Evolutionary conservation across 2,888 invertebrate genomes (phyloP), one percentile per base, ranked within the genome.

Genomic region (Piscicola geometra): DNA sequence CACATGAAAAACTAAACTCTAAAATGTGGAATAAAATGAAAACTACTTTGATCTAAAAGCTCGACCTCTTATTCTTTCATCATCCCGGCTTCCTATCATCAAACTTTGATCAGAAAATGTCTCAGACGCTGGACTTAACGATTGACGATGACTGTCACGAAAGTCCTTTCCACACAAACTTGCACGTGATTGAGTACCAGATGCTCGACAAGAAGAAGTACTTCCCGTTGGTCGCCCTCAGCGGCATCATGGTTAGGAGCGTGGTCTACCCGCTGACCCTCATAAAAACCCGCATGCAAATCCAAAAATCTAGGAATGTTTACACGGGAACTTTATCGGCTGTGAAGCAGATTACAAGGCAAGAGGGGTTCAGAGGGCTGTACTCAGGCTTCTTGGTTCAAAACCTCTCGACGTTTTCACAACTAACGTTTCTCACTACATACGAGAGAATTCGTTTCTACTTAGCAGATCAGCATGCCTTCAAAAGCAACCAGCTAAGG

Each of bases 201-300:
- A 98, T 98, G 97, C 93, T 98, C 94, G 93, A 98, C 86, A 95
- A 94, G 83, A 89, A 88, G 68, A 94, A 94, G 84, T 98, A 96
- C 85, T 93, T 93, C 83, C 95, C 96, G 0, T 86, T 97, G 76
- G 94, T 94, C 76, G 92, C 95, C 88, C 86, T 93, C 21, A 95
- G 94, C 83, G 92, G 93, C 70, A 91, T 94, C 81, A 88, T 90
- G 80, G 90, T 92, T 83, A 86, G 90, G 79, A 88, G 88, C 77
- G 88, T 92, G 41, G 89, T 97, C 0, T 97, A 97, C 85, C 97
- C 97, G 0, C 87, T 97, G 78, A 94, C 94, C 0, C 89, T 98
- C 72, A 92, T 98, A 76, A 95, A 96, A 86, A 97, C 97, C 0
- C 90, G 96, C 81, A 89, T 98, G 56, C 97, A 97, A 86, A 81